Evolutionary conservation across 2,113 vertebrate species (phyloP).

Genomic region (Struthio camelus): DNA sequence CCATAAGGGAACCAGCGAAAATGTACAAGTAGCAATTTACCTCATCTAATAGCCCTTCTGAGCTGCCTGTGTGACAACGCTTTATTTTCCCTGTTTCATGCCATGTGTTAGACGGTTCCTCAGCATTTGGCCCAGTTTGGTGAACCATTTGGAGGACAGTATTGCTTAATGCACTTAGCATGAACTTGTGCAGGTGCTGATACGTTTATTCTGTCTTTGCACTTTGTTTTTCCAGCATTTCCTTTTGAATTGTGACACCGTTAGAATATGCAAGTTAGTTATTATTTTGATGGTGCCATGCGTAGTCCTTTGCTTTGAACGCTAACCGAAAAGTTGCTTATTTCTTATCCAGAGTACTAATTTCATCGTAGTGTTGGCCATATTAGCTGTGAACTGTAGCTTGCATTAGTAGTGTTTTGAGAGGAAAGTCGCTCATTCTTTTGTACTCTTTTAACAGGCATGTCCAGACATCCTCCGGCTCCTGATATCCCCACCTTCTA

Average conservation of each 20-base stretch:
- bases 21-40: conserved; percentile 64
- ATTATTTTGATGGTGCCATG: background rate
- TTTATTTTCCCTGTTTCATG: conserved; percentile 31
- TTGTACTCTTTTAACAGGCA: conserved; percentile 82
- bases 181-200: background rate
- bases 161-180: background rate
- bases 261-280: background rate
- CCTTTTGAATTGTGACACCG: background rate
- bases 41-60: conserved; percentile 65
- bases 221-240: background rate
- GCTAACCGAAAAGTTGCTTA: background rate
- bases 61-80: background rate
- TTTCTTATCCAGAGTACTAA: background rate
- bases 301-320: background rate
- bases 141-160: background rate
- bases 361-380: background rate
- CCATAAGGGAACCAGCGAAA: conserved; percentile 70
- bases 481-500: conserved; percentile 97
- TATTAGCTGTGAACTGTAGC: background rate
- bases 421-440: conserved; percentile 5
- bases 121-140: background rate
- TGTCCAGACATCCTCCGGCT: conserved; percentile 92
- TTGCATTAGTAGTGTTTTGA: background rate
- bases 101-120: background rate
- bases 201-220: background rate